phyloP scores from a whole-genome alignment of 2,113 vertebrate species.

The Dendropsophus ebraccatus region DNA sequence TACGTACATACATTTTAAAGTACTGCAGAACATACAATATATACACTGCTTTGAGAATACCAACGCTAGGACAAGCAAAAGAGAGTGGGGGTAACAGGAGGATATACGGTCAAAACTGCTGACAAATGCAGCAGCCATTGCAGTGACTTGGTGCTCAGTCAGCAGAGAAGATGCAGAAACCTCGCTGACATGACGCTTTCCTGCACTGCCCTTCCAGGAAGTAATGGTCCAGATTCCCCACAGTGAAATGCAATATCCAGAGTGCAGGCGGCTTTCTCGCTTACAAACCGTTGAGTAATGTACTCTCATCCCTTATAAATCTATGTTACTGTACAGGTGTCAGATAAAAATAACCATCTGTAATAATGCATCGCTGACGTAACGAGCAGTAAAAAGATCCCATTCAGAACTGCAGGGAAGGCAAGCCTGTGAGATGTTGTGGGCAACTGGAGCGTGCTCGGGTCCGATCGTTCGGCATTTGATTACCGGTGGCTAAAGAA shows the following conservation, averaged over 20 bases:
- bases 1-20: neutral
- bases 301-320: neutral
- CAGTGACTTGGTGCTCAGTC: neutral
- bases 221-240: neutral
- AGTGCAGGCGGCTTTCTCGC: neutral
- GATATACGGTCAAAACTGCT: neutral
- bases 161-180: neutral
- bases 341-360: no score
- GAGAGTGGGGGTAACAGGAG: neutral
- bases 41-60: neutral
- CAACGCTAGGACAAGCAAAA: neutral
- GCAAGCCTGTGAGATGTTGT: neutral
- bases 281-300: neutral
- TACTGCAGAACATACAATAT: no score
- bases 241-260: neutral
- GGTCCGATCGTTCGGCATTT: no score
- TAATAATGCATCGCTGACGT: no score
- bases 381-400: no score
- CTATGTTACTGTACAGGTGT: neutral
- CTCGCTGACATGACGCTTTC: neutral
- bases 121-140: neutral
- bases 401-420: neutral
- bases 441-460: no score
- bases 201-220: constrained; percentile 1
- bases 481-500: no score